phyloP scores from a whole-genome alignment of 1,140 invertebrate genomes.

The Chrysomallon squamiferum region DNA sequence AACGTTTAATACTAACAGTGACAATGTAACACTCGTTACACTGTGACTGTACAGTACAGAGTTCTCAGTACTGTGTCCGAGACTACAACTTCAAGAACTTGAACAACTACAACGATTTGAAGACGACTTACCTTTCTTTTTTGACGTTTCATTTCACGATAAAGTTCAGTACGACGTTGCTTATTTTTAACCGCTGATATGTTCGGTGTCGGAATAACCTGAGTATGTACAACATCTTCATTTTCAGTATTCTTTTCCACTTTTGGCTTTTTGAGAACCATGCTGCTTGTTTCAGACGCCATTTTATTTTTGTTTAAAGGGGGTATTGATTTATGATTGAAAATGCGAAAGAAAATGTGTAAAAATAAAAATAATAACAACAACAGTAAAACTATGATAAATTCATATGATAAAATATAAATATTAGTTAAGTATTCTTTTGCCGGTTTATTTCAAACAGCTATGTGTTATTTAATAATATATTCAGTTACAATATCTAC shows the following conservation, averaged over 20 bases:
- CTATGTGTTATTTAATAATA: too few species aligned
- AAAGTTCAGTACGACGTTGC: constrained; percentile 49
- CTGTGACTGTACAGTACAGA: too few species aligned
- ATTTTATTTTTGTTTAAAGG: background rate
- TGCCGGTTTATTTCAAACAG: background rate
- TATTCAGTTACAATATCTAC: too few species aligned
- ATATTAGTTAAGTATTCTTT: background rate
- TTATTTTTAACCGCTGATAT: constrained; percentile 62
- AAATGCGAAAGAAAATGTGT: background rate
- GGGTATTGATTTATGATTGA: background rate
- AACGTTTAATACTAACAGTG: too few species aligned
- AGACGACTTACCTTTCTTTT: constrained; percentile 58
- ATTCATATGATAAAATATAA: background rate
- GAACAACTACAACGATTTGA: background rate
- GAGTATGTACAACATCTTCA: background rate
- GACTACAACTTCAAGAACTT: too few species aligned
- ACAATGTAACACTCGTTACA: too few species aligned
- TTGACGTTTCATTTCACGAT: constrained; percentile 53
- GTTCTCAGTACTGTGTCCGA: too few species aligned
- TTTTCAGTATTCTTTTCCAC: background rate
- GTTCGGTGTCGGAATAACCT: constrained; percentile 37
- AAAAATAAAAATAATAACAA: background rate
- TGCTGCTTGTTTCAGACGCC: background rate
- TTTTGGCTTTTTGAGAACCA: background rate
- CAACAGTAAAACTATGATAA: background rate